Evolutionary conservation across 2,888 invertebrate genomes (phyloP).

Genomic region (Brachypalpus laphriformis): DNA sequence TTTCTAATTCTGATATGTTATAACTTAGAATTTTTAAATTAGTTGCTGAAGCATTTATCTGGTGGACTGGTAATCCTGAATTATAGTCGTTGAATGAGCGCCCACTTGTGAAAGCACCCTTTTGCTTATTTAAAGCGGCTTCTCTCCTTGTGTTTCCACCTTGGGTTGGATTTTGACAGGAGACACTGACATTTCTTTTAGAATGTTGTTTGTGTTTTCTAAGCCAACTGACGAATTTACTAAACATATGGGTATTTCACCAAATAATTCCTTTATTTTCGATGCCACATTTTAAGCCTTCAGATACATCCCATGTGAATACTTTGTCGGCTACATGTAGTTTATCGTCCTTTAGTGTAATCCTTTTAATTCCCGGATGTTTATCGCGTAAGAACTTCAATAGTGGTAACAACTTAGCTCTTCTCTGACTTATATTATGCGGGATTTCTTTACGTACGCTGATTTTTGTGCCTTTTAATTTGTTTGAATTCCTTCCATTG

Average conservation of each 20-base stretch:
- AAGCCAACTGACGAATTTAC: too few species aligned
- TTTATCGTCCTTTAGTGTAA: neutral
- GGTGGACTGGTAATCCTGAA: neutral
- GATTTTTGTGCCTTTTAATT: neutral
- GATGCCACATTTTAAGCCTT: neutral
- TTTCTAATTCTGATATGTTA: neutral
- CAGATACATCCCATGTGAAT: neutral
- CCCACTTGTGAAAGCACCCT: neutral
- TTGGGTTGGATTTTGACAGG: neutral
- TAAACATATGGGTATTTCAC: too few species aligned
- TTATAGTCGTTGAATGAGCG: neutral
- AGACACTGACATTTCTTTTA: neutral
- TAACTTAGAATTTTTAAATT: neutral
- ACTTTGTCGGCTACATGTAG: neutral
- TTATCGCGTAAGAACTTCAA: neutral
- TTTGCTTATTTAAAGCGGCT: neutral
- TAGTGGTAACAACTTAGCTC: neutral
- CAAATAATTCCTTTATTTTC: neutral
- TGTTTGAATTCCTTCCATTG: neutral
- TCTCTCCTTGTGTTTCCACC: neutral
- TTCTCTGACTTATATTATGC: neutral
- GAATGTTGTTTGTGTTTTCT: too few species aligned
- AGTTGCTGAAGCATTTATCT: neutral
- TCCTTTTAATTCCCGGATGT: neutral
- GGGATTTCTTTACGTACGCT: neutral